Evolutionary conservation across 2,797 vertebrate species (phyloP).

Genomic region (Rhincodon typus): DNA sequence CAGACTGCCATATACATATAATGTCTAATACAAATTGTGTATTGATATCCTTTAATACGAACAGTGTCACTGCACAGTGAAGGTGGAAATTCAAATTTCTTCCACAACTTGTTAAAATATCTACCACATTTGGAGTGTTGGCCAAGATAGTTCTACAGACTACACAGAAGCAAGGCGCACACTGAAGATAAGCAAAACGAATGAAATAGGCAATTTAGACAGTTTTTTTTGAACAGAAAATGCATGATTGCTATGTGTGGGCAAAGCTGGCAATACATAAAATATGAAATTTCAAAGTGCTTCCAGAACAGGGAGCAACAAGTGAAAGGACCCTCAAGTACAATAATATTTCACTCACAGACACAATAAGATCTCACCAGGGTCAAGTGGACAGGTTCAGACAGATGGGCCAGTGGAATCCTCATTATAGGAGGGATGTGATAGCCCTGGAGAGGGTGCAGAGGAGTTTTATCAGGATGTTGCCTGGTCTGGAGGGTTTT

Average conservation of each 20-base stretch:
- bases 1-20: constrained; percentile 1
- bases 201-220: constrained; percentile 13
- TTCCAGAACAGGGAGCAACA: background rate
- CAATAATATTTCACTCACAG: background rate
- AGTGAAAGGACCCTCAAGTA: background rate
- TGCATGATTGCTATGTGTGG: background rate
- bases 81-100: constrained; percentile 14
- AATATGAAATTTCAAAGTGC: background rate
- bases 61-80: background rate
- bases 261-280: too few relatives aligned
- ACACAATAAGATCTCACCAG: background rate
- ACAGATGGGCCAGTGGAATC: background rate
- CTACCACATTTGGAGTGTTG: background rate
- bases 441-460: too few relatives aligned
- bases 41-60: background rate
- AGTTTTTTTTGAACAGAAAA: background rate
- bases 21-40: background rate
- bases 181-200: constrained; percentile 1
- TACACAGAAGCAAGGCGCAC: background rate
- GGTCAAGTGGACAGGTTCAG: too few relatives aligned
- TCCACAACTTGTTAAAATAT: constrained; percentile 26
- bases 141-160: constrained; percentile 24
- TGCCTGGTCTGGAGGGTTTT: too few relatives aligned
- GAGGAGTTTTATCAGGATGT: too few relatives aligned
- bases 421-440: background rate